phyloP scores from a whole-genome alignment of 1,140 invertebrate genomes.

The Brachionus sp. region DNA sequence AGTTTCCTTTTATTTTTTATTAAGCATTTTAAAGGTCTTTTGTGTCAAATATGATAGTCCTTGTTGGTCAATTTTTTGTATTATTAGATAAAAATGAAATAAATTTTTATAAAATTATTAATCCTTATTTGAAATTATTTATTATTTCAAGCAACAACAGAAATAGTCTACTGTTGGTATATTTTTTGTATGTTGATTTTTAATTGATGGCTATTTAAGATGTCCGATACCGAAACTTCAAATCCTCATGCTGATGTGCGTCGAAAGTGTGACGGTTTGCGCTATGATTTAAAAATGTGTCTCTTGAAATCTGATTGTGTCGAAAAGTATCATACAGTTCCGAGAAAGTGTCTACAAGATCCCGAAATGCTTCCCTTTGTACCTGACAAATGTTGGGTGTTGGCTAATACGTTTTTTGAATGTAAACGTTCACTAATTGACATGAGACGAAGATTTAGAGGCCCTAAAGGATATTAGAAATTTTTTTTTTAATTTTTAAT shows the following conservation, averaged over 20 bases:
- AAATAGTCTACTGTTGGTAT: constrained; percentile 4
- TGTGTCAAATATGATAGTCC: not conserved
- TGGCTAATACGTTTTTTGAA: constrained; percentile 45
- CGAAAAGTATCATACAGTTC: constrained; percentile 18
- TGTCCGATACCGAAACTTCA: not conserved
- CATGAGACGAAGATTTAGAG: constrained; percentile 42
- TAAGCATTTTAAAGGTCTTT: not conserved
- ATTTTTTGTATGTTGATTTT: not conserved
- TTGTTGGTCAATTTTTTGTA: not conserved
- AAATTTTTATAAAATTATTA: not conserved
- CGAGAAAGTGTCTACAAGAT: constrained; percentile 31
- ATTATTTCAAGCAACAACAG: not conserved
- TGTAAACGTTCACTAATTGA: constrained; percentile 44
- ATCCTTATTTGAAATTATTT: not conserved
- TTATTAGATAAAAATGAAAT: not conserved
- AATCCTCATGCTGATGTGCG: constrained; percentile 14
- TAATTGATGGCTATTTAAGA: not conserved
- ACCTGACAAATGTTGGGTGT: constrained; percentile 26
- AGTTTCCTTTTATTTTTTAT: not conserved
- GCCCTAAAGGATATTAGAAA: constrained; percentile 41
- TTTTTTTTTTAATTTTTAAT: not conserved
- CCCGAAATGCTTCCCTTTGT: constrained; percentile 16
- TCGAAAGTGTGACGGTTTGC: constrained; percentile 32
- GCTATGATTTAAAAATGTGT: constrained; percentile 46
- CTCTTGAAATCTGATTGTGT: constrained; percentile 34